Evolutionary conservation across 2,797 vertebrate species (phyloP), one percentile per base, ranked within the genome.

Genomic region (Semotilus atromaculatus): DNA sequence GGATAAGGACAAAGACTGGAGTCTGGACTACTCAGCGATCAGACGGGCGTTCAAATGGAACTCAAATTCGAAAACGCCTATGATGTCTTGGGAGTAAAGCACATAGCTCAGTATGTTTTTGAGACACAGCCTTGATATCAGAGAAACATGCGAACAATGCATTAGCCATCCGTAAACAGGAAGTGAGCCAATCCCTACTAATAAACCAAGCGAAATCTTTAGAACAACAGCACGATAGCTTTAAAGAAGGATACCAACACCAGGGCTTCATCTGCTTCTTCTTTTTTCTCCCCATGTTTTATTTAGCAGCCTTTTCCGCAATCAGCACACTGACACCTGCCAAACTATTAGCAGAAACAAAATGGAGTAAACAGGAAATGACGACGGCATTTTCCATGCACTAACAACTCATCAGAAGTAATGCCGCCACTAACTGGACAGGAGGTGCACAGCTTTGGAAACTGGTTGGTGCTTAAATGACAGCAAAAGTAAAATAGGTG

Each of bases 211-310:
- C 4, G 3, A 38, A 14, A 16, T n/a, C 38, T 0, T 16, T 1
- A 2, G 0, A 45, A 51, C 43, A 48, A 68, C 23, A 18, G 0
- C 21, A 60, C 4, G 1, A 5, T 14, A 29, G 23, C 7, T 74
- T 29, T 45, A 51, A 55, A 53, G 92, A 97, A 97, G 97, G 98
- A 99, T 99, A 99, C 96, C 98, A 99, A 91, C 98, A 99, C 98
- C 98, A 99, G 5, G 98, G 98, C 92, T 99, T 99, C 95, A 99
- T 93, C 92, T 99, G 98, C 98, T 99, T 99, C 97, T 99, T 99
- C 95, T 99, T 99, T 91, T 99, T 99, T 73, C 98, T 95, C 18
- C 98, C 98, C 97, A 99, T 99, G 64, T 38, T 74, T 40, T 34
- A 26, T 19, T 40, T 36, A 72, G 23, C 34, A 48, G 19, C 23